Conservation (phyloP, 2,113 vertebrate genomes). For the Paraplagusia blochii region DNA sequence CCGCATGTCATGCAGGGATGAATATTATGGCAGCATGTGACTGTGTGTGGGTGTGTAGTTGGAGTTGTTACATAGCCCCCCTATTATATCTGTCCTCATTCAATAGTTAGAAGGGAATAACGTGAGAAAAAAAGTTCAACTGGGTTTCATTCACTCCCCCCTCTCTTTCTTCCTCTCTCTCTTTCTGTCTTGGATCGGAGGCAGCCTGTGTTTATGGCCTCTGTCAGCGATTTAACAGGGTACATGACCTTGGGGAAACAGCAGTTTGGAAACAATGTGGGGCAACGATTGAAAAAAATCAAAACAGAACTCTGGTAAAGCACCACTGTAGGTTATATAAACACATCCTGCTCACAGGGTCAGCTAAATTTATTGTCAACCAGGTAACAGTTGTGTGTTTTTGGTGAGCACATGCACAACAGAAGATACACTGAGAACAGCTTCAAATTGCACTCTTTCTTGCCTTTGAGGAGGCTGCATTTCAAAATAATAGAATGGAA, state of each 20-base stretch:
- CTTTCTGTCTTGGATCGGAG: slow-evolving; percentile 11
- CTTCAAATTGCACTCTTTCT: not conserved
- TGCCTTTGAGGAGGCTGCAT: not conserved
- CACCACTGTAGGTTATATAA: slow-evolving; percentile 37
- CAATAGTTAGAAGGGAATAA: slow-evolving; percentile 33
- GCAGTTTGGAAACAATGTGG: slow-evolving; percentile 54
- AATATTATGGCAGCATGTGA: not conserved
- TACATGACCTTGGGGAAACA: slow-evolving; percentile 52
- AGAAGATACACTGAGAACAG: not conserved
- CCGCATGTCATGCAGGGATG: slow-evolving; percentile 23
- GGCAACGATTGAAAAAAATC: slow-evolving; percentile 49
- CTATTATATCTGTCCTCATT: slow-evolving; percentile 60
- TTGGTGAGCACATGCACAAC: slow-evolving; percentile 15
- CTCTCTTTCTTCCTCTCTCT: not conserved
- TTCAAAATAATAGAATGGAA: not conserved
- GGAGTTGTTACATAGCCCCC: slow-evolving; percentile 35
- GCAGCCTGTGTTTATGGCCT: slow-evolving; percentile 51
- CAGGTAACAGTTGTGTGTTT: slow-evolving; percentile 13
- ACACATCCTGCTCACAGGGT: slow-evolving; percentile 39
- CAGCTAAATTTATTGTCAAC: slow-evolving; percentile 32
- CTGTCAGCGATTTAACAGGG: slow-evolving; percentile 62
- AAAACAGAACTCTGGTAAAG: slow-evolving; percentile 42
- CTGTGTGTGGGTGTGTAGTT: slow-evolving; percentile 16
- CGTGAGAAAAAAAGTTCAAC: slow-evolving; percentile 34
- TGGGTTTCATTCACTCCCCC: slow-evolving; percentile 32